A percentile compares a stretch with the other conserved stretches of the same genome.
Evolutionary conservation across 2,797 vertebrate species (phyloP).

Genomic region (Presbytis comata): DNA sequence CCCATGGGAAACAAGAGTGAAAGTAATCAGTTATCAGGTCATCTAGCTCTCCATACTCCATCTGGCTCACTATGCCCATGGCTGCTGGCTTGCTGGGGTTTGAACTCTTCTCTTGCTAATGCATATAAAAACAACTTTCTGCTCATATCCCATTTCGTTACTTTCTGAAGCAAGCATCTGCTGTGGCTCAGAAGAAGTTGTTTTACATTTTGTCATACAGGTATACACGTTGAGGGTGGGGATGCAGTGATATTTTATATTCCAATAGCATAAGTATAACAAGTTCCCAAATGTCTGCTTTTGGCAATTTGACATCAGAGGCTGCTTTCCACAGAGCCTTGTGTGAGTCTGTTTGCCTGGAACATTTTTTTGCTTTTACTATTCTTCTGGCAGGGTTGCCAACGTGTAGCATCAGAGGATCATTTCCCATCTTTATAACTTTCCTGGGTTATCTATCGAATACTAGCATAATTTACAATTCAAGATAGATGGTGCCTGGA

Average conservation of each 20-base stretch:
- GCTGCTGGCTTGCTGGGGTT: neutral
- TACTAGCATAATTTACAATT: neutral
- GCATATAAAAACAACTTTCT: neutral
- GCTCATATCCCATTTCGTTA: neutral
- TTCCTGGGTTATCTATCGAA: neutral
- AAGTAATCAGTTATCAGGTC: neutral
- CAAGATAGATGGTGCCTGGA: conserved; percentile 1
- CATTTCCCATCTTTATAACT: neutral
- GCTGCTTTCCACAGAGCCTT: neutral
- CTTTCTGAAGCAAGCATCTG: conserved; percentile 29
- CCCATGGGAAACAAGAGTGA: neutral
- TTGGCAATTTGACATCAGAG: neutral
- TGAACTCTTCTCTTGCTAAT: neutral
- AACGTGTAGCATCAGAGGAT: neutral
- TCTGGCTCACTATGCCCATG: neutral
- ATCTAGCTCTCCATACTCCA: neutral
- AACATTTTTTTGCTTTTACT: neutral
- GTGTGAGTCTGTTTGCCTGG: neutral
- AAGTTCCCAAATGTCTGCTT: neutral
- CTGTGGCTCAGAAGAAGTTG: neutral
- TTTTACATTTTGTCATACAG: conserved; percentile 5
- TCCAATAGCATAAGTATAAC: neutral
- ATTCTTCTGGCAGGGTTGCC: neutral
- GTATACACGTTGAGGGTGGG: neutral
- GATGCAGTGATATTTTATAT: neutral